These are phyloP conservation scores for Pristionchus mayeri DNA, from an alignment of 2,888 invertebrate genomes.

Conservation along the genomic window DNA sequence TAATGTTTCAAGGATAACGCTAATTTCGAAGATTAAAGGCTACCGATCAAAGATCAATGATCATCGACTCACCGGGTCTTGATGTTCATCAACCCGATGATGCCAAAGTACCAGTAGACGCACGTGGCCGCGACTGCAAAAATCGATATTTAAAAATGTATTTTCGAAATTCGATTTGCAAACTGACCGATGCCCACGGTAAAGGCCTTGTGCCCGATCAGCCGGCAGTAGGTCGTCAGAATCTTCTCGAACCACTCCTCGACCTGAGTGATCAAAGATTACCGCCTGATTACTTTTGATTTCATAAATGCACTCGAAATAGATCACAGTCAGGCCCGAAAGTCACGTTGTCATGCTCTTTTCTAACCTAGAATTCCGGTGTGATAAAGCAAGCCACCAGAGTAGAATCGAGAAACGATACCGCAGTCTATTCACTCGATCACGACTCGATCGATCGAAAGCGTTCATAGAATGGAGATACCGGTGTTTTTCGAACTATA, in stretches of 20 bases:
- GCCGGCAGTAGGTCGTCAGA: constrained; percentile 63
- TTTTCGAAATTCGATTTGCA: no score
- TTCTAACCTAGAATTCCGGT: no score
- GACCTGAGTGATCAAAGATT: constrained; percentile 51
- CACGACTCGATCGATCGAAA: no score
- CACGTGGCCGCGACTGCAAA: constrained; percentile 55
- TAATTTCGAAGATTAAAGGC: no score
- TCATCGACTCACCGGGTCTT: not conserved
- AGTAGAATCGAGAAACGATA: no score
- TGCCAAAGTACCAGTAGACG: constrained; percentile 65
- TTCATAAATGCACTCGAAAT: not conserved
- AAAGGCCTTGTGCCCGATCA: constrained; percentile 63
- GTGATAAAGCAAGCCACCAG: no score
- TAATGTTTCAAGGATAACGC: not conserved
- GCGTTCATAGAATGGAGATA: no score
- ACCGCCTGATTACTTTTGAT: not conserved
- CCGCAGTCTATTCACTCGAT: no score
- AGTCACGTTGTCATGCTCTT: no score
- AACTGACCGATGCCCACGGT: constrained; percentile 55
- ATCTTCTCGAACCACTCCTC: constrained; percentile 59
- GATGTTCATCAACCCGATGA: constrained; percentile 61
- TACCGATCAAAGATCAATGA: not conserved
- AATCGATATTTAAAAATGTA: no score
- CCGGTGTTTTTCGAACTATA: no score
- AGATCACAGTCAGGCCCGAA: no score